Conservation (phyloP, 2,113 vertebrate species). For the Andinoacara biseriatus region DNA sequence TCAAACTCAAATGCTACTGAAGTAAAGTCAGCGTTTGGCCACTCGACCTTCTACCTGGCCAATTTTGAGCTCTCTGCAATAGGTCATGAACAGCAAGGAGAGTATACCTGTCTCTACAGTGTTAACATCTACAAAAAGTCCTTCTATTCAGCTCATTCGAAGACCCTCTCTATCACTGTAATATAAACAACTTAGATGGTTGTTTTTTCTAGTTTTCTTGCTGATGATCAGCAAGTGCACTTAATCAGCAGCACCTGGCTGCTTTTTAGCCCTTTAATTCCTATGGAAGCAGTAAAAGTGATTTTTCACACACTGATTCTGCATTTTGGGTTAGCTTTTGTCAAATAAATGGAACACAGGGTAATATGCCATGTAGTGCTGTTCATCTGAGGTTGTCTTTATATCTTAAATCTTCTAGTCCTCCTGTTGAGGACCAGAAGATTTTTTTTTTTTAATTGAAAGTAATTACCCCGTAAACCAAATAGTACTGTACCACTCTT, state of each 20-base stretch:
- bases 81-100: slow-evolving; percentile 37
- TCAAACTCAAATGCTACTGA: slow-evolving; percentile 5
- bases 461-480: too few relatives aligned
- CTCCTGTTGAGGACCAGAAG: background rate
- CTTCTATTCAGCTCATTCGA: slow-evolving; percentile 60
- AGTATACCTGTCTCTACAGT: slow-evolving; percentile 55
- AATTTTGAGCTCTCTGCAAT: slow-evolving; percentile 57
- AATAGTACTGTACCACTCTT: too few relatives aligned
- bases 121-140: slow-evolving; percentile 44
- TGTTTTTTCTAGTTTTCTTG: background rate
- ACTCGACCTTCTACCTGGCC: slow-evolving; percentile 52
- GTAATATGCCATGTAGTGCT: background rate
- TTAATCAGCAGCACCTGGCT: background rate
- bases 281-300: background rate
- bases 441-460: background rate
- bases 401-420: background rate
- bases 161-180: slow-evolving; percentile 55
- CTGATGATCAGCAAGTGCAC: background rate
- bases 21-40: slow-evolving; percentile 19
- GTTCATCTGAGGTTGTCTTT: background rate
- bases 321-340: background rate
- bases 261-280: too few relatives aligned
- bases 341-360: background rate
- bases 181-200: background rate
- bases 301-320: background rate